These are phyloP conservation scores for Dendrolimus houi DNA, from an alignment of 2,888 invertebrate genomes.

Conservation along the genomic window DNA sequence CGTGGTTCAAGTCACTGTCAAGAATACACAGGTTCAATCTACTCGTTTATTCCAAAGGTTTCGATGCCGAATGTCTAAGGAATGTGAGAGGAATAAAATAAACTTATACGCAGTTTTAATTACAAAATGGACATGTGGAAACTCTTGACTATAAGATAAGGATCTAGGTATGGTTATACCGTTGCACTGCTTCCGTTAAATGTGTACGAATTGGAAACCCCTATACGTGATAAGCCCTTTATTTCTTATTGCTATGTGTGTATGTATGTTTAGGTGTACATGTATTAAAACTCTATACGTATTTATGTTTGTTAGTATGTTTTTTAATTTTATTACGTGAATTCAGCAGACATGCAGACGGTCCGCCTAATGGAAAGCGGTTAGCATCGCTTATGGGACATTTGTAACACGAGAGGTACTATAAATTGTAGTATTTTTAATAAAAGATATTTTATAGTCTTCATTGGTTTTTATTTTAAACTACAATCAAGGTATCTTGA, in stretches of 20 bases:
- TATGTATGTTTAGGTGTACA: neutral
- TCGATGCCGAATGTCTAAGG: conserved; percentile 9
- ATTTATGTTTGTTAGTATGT: too few species aligned
- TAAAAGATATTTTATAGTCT: too few species aligned
- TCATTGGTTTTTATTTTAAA: too few species aligned
- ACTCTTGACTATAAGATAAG: too few species aligned
- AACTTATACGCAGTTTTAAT: neutral
- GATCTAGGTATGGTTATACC: neutral
- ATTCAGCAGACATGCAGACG: too few species aligned
- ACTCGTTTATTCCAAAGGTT: conserved; percentile 12
- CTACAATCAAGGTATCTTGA: too few species aligned
- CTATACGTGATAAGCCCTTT: neutral
- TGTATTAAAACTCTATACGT: too few species aligned
- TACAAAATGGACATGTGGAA: neutral
- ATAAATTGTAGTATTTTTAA: too few species aligned
- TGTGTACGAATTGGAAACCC: neutral
- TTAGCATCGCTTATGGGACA: too few species aligned
- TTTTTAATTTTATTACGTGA: too few species aligned
- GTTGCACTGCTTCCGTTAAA: neutral
- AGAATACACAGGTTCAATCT: conserved; percentile 26
- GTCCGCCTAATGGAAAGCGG: too few species aligned
- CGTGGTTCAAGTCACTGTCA: conserved; percentile 29
- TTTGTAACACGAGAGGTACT: too few species aligned
- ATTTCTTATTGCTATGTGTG: conserved; percentile 1
- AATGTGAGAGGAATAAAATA: conserved; percentile 14